phyloP scores from a whole-genome alignment of 2,888 invertebrate species.

The Acronicta alni region DNA sequence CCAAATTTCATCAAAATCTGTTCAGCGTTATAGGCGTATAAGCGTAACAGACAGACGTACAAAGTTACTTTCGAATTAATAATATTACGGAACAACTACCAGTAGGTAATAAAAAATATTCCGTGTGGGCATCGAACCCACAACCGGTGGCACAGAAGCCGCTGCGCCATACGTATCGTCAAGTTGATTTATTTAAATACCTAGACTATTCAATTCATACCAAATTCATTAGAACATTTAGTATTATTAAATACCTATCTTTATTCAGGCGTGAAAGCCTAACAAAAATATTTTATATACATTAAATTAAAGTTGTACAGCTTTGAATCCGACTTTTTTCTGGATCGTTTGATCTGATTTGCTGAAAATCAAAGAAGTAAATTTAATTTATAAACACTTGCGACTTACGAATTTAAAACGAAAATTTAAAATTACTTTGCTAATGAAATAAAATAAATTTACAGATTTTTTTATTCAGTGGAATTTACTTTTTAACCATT shows the following conservation, averaged over 20 bases:
- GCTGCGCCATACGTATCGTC: no score
- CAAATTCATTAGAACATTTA: no score
- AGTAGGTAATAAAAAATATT: no score
- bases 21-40: no score
- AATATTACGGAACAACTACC: no score
- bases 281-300: slow-evolving; percentile 13
- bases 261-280: slow-evolving; percentile 9
- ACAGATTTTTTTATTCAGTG: slow-evolving; percentile 22
- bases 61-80: no score
- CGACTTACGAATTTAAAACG: slow-evolving; percentile 29
- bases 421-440: slow-evolving; percentile 22
- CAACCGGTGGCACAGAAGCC: no score
- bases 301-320: slow-evolving; percentile 8
- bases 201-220: no score
- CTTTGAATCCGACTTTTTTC: slow-evolving; percentile 23
- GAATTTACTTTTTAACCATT: slow-evolving; percentile 23
- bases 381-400: slow-evolving; percentile 46
- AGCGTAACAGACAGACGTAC: no score
- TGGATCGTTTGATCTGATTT: slow-evolving; percentile 37
- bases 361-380: slow-evolving; percentile 37
- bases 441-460: slow-evolving; percentile 38
- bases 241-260: not conserved
- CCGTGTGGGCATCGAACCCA: no score
- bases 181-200: no score
- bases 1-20: no score